Evolutionary conservation across 92 coral and sea anemone species (phyloP).

Genomic region (Diadumene lineata): DNA sequence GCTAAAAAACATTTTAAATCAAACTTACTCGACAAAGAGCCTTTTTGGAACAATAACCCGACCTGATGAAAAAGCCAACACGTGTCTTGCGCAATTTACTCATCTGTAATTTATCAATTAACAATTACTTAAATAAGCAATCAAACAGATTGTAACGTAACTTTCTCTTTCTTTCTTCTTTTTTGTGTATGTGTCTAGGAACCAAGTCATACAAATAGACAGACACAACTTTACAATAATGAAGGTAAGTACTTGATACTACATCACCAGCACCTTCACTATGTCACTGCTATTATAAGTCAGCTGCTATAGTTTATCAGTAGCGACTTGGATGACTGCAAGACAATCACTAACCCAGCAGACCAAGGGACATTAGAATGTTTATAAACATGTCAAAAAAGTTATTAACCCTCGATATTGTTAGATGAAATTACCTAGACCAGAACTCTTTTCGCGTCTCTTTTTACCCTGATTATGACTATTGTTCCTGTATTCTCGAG

Average conservation of each 20-base stretch:
- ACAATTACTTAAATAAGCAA: not conserved
- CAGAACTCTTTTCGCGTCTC: no score
- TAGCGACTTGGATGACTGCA: not conserved
- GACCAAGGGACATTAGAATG: not conserved
- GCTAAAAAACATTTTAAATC: no score
- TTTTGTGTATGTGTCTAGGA: constrained; percentile 22
- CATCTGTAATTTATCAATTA: not conserved
- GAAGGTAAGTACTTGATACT: not conserved
- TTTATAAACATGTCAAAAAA: not conserved
- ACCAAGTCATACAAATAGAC: constrained; percentile 24
- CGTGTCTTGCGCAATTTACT: not conserved
- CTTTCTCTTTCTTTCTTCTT: not conserved
- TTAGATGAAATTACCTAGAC: not conserved
- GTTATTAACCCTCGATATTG: not conserved
- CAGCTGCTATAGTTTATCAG: not conserved
- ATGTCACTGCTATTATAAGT: not conserved
- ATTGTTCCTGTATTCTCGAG: no score
- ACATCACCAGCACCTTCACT: not conserved
- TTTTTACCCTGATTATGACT: no score
- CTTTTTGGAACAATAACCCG: not conserved
- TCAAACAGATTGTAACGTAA: not conserved
- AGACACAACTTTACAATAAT: constrained; percentile 3
- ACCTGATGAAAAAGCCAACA: not conserved
- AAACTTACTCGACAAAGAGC: no score
- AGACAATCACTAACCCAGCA: not conserved